phyloP scores from a whole-genome alignment of 1,140 invertebrate species.

The Drosophila nikananu region DNA sequence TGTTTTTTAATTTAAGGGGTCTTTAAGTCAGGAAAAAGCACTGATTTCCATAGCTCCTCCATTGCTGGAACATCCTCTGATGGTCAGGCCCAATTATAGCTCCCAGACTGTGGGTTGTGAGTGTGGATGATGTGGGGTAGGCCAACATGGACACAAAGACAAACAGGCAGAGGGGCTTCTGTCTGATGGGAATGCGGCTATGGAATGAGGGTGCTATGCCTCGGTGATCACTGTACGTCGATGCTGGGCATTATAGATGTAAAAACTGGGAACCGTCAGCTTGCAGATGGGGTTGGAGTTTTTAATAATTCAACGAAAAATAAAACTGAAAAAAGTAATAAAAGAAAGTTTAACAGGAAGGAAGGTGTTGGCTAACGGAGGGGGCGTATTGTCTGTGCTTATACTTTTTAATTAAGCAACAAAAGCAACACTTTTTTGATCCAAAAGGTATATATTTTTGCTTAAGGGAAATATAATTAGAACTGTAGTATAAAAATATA shows the following conservation, averaged over 20 bases:
- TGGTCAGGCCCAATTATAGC: slow-evolving; percentile 1
- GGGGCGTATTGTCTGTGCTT: neutral
- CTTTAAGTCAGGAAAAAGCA: neutral
- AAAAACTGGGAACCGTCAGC: neutral
- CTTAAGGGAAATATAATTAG: neutral
- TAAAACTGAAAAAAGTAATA: slow-evolving; percentile 29
- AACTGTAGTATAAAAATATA: neutral
- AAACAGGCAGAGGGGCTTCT: neutral
- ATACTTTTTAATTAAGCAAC: neutral
- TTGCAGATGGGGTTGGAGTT: neutral
- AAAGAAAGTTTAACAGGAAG: neutral
- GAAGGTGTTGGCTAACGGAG: neutral
- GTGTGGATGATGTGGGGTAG: slow-evolving; percentile 4
- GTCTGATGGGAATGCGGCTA: neutral
- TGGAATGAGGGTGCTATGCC: neutral
- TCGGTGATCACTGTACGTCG: slow-evolving; percentile 10
- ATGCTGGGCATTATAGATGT: slow-evolving; percentile 8
- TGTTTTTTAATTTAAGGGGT: neutral
- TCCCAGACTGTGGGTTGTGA: neutral
- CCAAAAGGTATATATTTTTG: neutral
- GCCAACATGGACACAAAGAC: neutral
- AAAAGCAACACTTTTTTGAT: neutral
- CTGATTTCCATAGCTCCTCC: neutral
- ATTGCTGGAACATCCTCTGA: neutral
- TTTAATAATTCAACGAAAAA: slow-evolving; percentile 31